These are phyloP conservation scores for Pyrgilauda ruficollis DNA, from an alignment of 2,113 vertebrate species.

Conservation along the genomic window DNA sequence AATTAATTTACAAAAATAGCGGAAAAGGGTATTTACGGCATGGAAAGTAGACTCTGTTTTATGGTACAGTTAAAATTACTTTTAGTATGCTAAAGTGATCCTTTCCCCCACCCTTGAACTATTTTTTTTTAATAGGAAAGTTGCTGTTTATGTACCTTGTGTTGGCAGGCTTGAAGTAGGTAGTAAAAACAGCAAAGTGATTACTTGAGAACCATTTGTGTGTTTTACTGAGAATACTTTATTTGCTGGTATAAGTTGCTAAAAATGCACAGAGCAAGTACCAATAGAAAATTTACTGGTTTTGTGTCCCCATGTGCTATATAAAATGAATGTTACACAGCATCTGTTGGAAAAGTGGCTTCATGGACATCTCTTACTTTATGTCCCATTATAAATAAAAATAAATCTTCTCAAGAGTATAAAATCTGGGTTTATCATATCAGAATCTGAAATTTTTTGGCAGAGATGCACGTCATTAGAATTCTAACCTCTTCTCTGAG, in stretches of 20 bases:
- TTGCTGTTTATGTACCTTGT: slow-evolving; percentile 73
- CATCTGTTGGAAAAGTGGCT: slow-evolving; percentile 84
- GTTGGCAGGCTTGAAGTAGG: slow-evolving; percentile 77
- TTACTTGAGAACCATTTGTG: slow-evolving; percentile 80
- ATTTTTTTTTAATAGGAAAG: slow-evolving; percentile 63
- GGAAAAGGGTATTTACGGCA: slow-evolving; percentile 76
- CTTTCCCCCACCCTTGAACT: slow-evolving; percentile 55
- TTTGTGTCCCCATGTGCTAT: slow-evolving; percentile 79
- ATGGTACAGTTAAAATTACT: slow-evolving; percentile 77
- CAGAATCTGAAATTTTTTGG: slow-evolving; percentile 78
- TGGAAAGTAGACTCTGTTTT: slow-evolving; percentile 74
- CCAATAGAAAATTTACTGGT: slow-evolving; percentile 81
- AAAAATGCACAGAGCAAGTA: slow-evolving; percentile 86
- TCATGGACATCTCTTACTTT: slow-evolving; percentile 79
- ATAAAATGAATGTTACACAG: slow-evolving; percentile 83
- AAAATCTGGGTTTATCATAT: slow-evolving; percentile 81
- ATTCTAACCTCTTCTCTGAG: slow-evolving; percentile 66
- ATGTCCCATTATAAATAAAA: slow-evolving; percentile 85
- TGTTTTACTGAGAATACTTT: slow-evolving; percentile 83
- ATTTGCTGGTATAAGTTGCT: slow-evolving; percentile 86
- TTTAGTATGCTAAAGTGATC: slow-evolving; percentile 65
- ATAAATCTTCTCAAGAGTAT: slow-evolving; percentile 87
- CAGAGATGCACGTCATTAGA: slow-evolving; percentile 77
- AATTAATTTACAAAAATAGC: slow-evolving; percentile 84
- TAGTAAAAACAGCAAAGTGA: slow-evolving; percentile 82